Base-by-base conservation (phyloP, 2,113 vertebrate genomes). In the Chlorodrepanis virens region DNA sequence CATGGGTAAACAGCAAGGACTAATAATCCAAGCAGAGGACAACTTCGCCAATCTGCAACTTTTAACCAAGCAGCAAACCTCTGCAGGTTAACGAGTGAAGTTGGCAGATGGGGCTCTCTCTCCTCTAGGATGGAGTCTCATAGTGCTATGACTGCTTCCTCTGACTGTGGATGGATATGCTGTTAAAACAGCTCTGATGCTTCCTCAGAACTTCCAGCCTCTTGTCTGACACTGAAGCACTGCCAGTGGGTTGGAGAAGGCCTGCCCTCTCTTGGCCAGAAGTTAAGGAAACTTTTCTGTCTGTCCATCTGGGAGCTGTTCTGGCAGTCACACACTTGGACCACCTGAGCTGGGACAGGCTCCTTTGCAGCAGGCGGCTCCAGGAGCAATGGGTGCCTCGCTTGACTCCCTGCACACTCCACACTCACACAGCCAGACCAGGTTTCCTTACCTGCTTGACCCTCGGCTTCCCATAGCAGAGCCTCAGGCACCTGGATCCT, bases 391-490 rank as follows among this genome's bases (percentile, higher is more conserved):
- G 50, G n/a, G 50, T 31, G 42, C 59, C 67, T 40, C 2, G 0
- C 13, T 37, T n/a, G 47, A 4, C 17, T 27, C 61, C 37, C 45
- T 31, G 1, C 28, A n/a, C 47, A 24, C 39, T 39, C 37, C 33
- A 57, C 14, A 22, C 18, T 10, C 27, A 37, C n/a, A 23, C 49
- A 54, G 53, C 8, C 79, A 60, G n/a, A 47, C n/a, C 28, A 28
- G 20, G 23, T 13, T 69, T 69, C 64, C 39, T 52, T 16, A 53
- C 39, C 47, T 0, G 1, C 39, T 12, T 1, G 0, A 24, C n/a
- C 64, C 39, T 53, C 0, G 1, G 11, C 13, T 45, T 61, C 33
- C 56, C 65, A 40, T 2, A 52, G 45, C n/a, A 63, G n/a, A 29
- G 49, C 29, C 56, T 63, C 65, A 49, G 40, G 27, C 9, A 47